phyloP scores from a whole-genome alignment of 1,140 invertebrate genomes.

The Sitophilus oryzae region DNA sequence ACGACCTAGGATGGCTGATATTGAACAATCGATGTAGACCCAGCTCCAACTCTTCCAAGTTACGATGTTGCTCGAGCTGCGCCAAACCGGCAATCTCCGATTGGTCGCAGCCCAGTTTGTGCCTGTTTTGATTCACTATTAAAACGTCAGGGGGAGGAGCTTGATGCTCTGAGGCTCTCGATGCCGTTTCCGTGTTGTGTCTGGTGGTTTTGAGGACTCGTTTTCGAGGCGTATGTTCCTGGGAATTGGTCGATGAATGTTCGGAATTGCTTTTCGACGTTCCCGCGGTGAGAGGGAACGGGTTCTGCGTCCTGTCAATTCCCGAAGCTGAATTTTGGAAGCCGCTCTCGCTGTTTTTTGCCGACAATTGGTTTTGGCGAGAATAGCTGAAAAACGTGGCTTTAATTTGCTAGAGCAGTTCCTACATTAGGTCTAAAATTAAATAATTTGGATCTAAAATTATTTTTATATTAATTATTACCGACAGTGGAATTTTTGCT shows the following conservation, averaged over 20 bases:
- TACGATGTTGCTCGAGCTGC: slow-evolving; percentile 1
- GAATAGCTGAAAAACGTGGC: slow-evolving; percentile 60
- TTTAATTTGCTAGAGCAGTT: neutral
- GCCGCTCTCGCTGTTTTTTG: slow-evolving; percentile 59
- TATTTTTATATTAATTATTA: too few species aligned
- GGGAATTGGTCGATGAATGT: slow-evolving; percentile 29
- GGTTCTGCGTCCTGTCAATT: slow-evolving; percentile 25
- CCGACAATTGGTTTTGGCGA: slow-evolving; percentile 77
- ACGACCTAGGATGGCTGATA: neutral
- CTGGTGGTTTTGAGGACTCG: neutral
- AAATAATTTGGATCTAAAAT: too few species aligned
- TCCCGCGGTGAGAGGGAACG: slow-evolving; percentile 34
- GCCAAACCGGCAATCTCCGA: slow-evolving; percentile 11
- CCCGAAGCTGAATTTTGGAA: slow-evolving; percentile 28
- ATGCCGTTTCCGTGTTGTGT: slow-evolving; percentile 10
- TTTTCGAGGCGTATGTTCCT: slow-evolving; percentile 33
- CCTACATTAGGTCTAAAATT: too few species aligned
- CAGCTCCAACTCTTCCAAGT: slow-evolving; percentile 18
- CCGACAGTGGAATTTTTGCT: too few species aligned
- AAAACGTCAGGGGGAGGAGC: slow-evolving; percentile 48
- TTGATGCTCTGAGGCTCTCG: slow-evolving; percentile 15
- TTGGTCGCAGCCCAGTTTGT: slow-evolving; percentile 12
- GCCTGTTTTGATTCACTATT: slow-evolving; percentile 47
- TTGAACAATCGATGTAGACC: slow-evolving; percentile 25
- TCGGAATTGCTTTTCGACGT: slow-evolving; percentile 40